Conservation (phyloP, 2,113 vertebrate genomes). For the Alligator mississippiensis region DNA sequence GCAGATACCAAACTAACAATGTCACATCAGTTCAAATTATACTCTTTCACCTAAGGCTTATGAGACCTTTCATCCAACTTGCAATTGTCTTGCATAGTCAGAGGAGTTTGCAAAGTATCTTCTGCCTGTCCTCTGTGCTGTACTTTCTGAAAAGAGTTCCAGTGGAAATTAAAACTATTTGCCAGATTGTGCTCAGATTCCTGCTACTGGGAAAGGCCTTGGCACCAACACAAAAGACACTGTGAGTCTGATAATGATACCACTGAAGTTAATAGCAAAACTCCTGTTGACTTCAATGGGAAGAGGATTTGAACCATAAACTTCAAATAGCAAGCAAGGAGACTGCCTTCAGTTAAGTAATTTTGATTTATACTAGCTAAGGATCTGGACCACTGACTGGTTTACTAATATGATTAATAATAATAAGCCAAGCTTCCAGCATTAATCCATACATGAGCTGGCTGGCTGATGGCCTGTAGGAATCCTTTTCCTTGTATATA, state of each 20-base stretch:
- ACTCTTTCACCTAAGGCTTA: constrained; percentile 7
- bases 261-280: background rate
- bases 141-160: background rate
- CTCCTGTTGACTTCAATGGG: background rate
- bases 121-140: background rate
- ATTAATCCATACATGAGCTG: background rate
- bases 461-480: background rate
- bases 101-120: background rate
- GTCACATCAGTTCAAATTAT: background rate
- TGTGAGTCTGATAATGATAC: background rate
- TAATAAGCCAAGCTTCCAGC: background rate
- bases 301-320: background rate
- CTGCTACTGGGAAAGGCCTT: background rate
- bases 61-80: background rate
- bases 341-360: background rate
- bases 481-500: background rate
- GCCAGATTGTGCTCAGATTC: background rate
- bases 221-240: background rate
- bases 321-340: background rate
- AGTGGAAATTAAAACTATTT: background rate
- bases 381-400: background rate
- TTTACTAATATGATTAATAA: background rate
- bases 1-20: background rate
- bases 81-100: background rate
- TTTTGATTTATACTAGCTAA: background rate